Evolutionary conservation across 2,797 vertebrate species (phyloP).

Genomic region (Labeo calbasu): DNA sequence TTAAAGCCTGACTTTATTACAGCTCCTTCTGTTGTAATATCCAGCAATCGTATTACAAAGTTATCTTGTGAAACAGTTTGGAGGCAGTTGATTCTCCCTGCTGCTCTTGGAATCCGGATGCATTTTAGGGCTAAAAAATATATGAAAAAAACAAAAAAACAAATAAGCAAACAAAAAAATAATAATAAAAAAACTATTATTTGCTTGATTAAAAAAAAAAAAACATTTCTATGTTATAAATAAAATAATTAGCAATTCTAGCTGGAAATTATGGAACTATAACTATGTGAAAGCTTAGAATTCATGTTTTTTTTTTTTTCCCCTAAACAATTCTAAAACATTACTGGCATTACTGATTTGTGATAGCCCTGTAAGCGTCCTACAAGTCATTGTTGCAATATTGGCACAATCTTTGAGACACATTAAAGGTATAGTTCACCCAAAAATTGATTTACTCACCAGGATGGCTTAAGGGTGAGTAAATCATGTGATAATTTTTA

Average conservation of each 20-base stretch:
- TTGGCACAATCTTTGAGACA: neutral
- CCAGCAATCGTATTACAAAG: neutral
- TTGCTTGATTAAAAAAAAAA: too few relatives aligned
- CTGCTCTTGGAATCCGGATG: neutral
- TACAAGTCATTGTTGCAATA: neutral
- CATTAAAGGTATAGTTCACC: neutral
- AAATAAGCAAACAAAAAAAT: too few relatives aligned
- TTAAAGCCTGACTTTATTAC: constrained; percentile 35
- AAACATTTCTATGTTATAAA: too few relatives aligned
- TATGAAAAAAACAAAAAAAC: neutral
- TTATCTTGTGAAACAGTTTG: constrained; percentile 19
- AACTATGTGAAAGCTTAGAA: neutral
- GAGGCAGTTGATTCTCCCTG: constrained; percentile 2
- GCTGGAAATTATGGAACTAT: neutral
- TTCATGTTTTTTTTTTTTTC: neutral
- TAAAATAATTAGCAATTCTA: neutral
- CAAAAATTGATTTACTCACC: too few relatives aligned
- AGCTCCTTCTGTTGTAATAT: constrained; percentile 35
- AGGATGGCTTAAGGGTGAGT: too few relatives aligned
- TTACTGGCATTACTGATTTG: neutral
- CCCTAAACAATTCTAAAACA: neutral
- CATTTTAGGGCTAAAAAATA: neutral
- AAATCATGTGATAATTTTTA: too few relatives aligned
- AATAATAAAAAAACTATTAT: too few relatives aligned
- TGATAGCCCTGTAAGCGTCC: neutral